Evolutionary conservation across 35 echinoderm and acorn worm genomes (phyloP).

Genomic region (Chiridota heheva): DNA sequence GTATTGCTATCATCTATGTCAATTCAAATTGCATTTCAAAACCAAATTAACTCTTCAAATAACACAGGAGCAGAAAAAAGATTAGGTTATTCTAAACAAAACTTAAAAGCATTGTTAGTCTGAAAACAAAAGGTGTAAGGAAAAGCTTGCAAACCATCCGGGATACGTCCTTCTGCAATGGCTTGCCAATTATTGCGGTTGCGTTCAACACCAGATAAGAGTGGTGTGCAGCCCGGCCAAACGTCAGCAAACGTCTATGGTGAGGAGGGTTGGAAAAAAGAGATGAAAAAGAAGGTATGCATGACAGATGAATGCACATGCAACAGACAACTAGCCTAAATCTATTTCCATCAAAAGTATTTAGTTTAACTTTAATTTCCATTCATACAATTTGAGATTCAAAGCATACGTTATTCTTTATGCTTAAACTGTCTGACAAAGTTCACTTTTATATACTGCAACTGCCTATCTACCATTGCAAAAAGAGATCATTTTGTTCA

Average conservation of each 20-base stretch:
- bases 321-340: background rate
- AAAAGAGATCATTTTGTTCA: too few relatives aligned
- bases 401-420: background rate
- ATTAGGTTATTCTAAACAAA: slow-evolving; percentile 15
- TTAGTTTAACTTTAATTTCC: background rate
- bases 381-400: background rate
- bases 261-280: slow-evolving; percentile 27
- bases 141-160: slow-evolving; percentile 82
- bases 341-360: background rate
- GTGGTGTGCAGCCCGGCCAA: slow-evolving; percentile 79
- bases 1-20: slow-evolving; percentile 3
- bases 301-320: background rate
- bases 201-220: slow-evolving; percentile 68
- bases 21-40: background rate
- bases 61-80: slow-evolving; percentile 8
- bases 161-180: slow-evolving; percentile 71
- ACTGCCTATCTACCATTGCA: too few relatives aligned
- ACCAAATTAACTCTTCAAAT: background rate
- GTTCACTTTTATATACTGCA: too few relatives aligned
- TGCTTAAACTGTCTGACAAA: background rate
- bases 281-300: slow-evolving; percentile 23
- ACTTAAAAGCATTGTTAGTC: background rate
- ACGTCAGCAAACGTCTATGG: slow-evolving; percentile 76
- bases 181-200: slow-evolving; percentile 95
- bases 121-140: slow-evolving; percentile 9